Conservation (phyloP, 2,113 vertebrate species). For the Dendropsophus ebraccatus region DNA sequence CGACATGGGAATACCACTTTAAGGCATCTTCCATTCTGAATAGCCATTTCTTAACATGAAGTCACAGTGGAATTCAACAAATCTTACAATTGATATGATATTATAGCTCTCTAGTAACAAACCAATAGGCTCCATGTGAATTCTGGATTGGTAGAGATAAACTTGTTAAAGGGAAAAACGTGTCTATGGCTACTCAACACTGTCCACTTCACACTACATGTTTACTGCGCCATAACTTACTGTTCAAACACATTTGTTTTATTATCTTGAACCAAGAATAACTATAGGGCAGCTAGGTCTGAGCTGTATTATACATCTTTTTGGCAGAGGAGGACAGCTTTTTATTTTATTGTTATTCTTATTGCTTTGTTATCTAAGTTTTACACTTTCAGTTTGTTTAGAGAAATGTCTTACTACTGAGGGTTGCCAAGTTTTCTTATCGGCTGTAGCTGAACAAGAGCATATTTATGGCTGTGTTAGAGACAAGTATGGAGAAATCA, state of each 20-base stretch:
- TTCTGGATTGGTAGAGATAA: too few relatives aligned
- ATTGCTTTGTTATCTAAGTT: conserved; percentile 28
- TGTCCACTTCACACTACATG: background rate
- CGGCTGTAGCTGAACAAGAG: background rate
- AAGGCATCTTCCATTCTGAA: too few relatives aligned
- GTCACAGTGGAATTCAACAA: too few relatives aligned
- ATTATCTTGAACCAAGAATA: background rate
- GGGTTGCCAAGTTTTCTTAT: conserved; percentile 48
- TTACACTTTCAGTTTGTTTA: conserved; percentile 34
- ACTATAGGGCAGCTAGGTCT: background rate
- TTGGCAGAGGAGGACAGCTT: conserved; percentile 8
- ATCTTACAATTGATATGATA: too few relatives aligned
- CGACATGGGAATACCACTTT: too few relatives aligned
- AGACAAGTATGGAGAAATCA: background rate
- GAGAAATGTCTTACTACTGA: conserved; percentile 8
- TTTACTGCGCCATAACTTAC: background rate
- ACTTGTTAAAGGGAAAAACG: background rate
- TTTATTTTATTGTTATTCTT: conserved; percentile 28
- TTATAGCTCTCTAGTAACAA: too few relatives aligned
- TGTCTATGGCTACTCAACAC: background rate
- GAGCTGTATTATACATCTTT: background rate
- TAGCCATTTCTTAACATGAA: too few relatives aligned
- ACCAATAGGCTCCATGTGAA: too few relatives aligned
- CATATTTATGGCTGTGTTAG: conserved; percentile 14
- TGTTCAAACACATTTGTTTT: background rate